Percentiles rank a stretch among this genome's conserved stretches.
Evolutionary conservation across 92 coral and sea anemone species (phyloP).

Genomic region (Porites rus): DNA sequence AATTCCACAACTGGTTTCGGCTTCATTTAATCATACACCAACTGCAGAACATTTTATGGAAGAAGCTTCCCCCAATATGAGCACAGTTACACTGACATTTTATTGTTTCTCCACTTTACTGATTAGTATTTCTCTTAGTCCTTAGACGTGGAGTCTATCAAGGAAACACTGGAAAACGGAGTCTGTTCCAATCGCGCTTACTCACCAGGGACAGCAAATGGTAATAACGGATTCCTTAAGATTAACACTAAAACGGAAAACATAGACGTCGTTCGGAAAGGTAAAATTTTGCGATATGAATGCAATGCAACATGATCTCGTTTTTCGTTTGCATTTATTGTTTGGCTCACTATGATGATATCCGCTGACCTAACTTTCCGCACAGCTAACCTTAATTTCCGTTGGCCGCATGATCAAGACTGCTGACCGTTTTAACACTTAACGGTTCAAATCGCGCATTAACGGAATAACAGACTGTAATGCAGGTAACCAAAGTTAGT

Average conservation of each 20-base stretch:
- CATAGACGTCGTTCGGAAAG: conserved; percentile 16
- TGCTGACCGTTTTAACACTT: neutral
- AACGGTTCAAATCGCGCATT: too few relatives aligned
- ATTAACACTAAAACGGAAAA: conserved; percentile 36
- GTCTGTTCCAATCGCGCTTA: conserved; percentile 50
- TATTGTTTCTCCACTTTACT: neutral
- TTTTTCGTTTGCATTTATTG: conserved; percentile 3
- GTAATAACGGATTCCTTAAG: conserved; percentile 34
- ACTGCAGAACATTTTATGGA: too few relatives aligned
- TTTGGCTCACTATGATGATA: neutral
- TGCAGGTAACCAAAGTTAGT: too few relatives aligned
- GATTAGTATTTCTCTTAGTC: neutral
- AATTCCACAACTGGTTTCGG: too few relatives aligned
- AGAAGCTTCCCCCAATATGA: too few relatives aligned
- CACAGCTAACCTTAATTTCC: neutral
- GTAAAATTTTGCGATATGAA: neutral
- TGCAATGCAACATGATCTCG: conserved; percentile 22
- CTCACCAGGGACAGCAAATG: conserved; percentile 21
- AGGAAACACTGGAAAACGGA: conserved; percentile 39
- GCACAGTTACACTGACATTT: too few relatives aligned
- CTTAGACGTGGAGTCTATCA: conserved; percentile 21
- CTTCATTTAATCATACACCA: too few relatives aligned
- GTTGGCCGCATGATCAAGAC: conserved; percentile 6
- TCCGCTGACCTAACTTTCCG: conserved; percentile 10
- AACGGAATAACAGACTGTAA: neutral